These are phyloP conservation scores for Pseudorhiza aurosa DNA, from an alignment of 30 jellyfish, hydroid and myxozoan genomes.

Conservation along the genomic window DNA sequence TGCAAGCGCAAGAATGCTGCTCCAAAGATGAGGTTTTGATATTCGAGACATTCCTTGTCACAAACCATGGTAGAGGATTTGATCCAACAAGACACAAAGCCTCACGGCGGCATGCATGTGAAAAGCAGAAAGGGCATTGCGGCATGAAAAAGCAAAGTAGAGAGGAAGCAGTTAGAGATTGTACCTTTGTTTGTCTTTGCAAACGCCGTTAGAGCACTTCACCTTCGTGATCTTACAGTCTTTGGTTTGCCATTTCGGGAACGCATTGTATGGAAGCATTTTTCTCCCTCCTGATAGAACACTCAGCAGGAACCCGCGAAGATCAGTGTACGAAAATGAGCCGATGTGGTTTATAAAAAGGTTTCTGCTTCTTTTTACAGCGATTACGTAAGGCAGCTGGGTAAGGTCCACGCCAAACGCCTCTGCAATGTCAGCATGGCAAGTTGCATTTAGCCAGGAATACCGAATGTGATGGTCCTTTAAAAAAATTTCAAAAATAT, in stretches of 20 bases:
- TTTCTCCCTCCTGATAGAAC: conserved; percentile 54
- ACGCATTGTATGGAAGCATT: conserved; percentile 10
- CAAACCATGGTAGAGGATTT: too few species aligned
- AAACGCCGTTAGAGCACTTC: conserved; percentile 34
- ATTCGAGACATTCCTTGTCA: too few species aligned
- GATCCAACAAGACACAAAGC: too few species aligned
- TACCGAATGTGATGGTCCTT: conserved; percentile 81
- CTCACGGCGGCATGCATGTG: too few species aligned
- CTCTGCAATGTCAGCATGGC: conserved; percentile 63
- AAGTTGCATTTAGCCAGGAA: conserved; percentile 73
- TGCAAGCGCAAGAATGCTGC: too few species aligned
- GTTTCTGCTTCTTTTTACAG: conserved; percentile 31
- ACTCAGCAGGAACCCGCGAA: conserved; percentile 50
- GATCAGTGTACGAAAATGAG: conserved; percentile 30
- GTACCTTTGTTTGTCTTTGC: conserved; percentile 9
- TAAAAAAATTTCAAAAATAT: not conserved
- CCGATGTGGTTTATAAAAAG: conserved; percentile 41
- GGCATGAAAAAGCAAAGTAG: too few species aligned
- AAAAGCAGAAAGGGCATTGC: too few species aligned
- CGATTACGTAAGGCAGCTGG: conserved; percentile 60
- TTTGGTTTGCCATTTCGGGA: conserved; percentile 59
- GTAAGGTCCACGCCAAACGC: conserved; percentile 53
- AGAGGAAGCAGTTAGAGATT: too few species aligned
- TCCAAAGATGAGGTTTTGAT: too few species aligned
- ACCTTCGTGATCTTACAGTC: conserved; percentile 39